These are phyloP conservation scores for Patiria pectinifera DNA, from an alignment of 53 echinoderm and acorn worm genomes.

Conservation along the genomic window DNA sequence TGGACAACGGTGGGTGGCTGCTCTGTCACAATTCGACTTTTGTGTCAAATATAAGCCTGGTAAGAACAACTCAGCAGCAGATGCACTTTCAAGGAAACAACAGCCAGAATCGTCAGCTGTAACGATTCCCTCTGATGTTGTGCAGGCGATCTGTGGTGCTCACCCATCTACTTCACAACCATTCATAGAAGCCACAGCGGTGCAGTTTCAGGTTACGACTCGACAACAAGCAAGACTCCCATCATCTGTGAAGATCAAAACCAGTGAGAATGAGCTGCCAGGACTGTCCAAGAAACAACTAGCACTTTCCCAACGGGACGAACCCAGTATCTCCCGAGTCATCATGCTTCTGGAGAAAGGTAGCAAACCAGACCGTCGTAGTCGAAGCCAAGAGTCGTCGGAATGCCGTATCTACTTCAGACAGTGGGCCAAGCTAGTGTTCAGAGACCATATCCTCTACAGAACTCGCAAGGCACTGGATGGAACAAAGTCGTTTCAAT, in stretches of 20 bases:
- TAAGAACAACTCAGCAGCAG: conserved; percentile 2
- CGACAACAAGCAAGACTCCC: neutral
- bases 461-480: neutral
- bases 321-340: neutral
- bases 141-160: no score
- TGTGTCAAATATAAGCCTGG: conserved; percentile 15
- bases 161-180: no score
- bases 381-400: neutral
- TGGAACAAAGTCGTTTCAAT: neutral
- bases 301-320: conserved; percentile 21
- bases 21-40: conserved; percentile 23
- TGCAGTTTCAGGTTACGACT: conserved; percentile 21
- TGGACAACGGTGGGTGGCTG: conserved; percentile 8
- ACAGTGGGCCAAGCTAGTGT: neutral
- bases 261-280: neutral
- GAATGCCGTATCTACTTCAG: conserved; percentile 18
- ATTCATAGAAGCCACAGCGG: neutral
- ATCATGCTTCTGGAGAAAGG: neutral
- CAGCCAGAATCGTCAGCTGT: neutral
- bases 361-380: neutral
- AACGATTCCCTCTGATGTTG: neutral
- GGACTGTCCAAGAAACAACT: conserved; percentile 9
- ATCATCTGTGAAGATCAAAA: neutral
- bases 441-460: neutral
- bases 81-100: neutral